Conservation (phyloP, 2,888 invertebrate genomes). For the Dasypogon diadema region DNA sequence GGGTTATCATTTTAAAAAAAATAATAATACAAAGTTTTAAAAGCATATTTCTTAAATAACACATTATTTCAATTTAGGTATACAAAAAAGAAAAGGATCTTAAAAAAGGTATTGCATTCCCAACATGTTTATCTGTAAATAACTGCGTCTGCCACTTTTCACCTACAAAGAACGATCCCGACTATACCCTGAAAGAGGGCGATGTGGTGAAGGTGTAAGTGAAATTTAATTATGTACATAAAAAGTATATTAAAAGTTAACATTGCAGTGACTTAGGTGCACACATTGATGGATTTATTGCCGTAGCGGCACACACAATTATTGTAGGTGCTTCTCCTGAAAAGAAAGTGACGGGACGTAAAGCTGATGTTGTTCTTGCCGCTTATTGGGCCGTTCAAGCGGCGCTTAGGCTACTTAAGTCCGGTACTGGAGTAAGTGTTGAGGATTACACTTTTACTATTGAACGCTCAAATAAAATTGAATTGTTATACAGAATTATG, state of each 20-base stretch:
- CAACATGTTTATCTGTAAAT: constrained; percentile 98
- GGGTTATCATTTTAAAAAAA: constrained; percentile 57
- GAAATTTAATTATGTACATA: constrained; percentile 26
- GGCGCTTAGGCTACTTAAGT: constrained; percentile 90
- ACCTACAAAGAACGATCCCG: constrained; percentile 92
- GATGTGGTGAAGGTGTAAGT: constrained; percentile 98
- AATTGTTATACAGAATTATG: constrained; percentile 77
- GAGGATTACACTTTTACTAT: not conserved
- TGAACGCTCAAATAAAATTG: not conserved
- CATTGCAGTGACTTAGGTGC: constrained; percentile 93
- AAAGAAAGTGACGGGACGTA: constrained; percentile 84
- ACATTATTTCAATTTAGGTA: constrained; percentile 61
- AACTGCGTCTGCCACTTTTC: constrained; percentile 99
- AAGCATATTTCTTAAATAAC: too few species aligned
- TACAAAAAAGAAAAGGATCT: constrained; percentile 99
- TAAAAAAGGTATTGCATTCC: constrained; percentile 98
- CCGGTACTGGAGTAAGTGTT: constrained; percentile 86
- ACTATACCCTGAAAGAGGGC: constrained; percentile 86
- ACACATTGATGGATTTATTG: constrained; percentile 98
- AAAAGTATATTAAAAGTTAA: not conserved
- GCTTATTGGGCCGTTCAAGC: constrained; percentile 97
- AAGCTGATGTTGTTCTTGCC: constrained; percentile 95
- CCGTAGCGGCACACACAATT: constrained; percentile 96
- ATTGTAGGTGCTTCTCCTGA: constrained; percentile 84
- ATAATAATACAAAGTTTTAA: too few species aligned